A percentile compares a stretch with the other conserved stretches of the same genome.
Conservation (phyloP, 1,140 invertebrate species). For the Anoplophora glabripennis region DNA sequence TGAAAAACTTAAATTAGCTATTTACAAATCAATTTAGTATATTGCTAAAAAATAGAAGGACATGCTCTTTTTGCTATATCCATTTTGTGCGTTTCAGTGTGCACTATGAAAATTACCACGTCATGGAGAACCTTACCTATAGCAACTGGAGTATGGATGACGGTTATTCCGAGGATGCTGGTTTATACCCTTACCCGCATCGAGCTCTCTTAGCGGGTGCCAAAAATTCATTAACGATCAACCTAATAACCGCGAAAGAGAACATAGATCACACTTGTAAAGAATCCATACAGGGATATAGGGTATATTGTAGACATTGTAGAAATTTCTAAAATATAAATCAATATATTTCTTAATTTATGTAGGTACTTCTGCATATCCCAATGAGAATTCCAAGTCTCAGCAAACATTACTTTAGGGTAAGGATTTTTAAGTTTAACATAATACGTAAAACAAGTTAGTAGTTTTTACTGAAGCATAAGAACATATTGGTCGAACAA, state of each 20-base stretch:
- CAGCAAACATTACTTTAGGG: slow-evolving; percentile 53
- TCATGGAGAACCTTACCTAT: not conserved
- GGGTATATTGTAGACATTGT: slow-evolving; percentile 38
- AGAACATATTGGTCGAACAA: no score
- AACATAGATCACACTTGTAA: slow-evolving; percentile 53
- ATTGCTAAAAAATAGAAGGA: no score
- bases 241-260: slow-evolving; percentile 45
- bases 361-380: slow-evolving; percentile 57
- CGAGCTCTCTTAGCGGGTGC: slow-evolving; percentile 51
- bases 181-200: slow-evolving; percentile 50
- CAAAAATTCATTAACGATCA: slow-evolving; percentile 49
- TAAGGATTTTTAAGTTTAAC: no score
- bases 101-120: slow-evolving; percentile 21
- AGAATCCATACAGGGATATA: slow-evolving; percentile 54
- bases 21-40: no score
- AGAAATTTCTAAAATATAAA: not conserved
- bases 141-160: slow-evolving; percentile 49
- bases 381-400: slow-evolving; percentile 56
- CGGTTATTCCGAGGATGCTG: slow-evolving; percentile 46
- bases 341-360: not conserved
- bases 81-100: slow-evolving; percentile 15
- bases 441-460: no score
- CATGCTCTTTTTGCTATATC: not conserved
- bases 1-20: no score
- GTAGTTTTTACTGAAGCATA: no score